Evolutionary conservation across 2,113 vertebrate species (phyloP).

Genomic region (Protobothrops mucrosquamatus): DNA sequence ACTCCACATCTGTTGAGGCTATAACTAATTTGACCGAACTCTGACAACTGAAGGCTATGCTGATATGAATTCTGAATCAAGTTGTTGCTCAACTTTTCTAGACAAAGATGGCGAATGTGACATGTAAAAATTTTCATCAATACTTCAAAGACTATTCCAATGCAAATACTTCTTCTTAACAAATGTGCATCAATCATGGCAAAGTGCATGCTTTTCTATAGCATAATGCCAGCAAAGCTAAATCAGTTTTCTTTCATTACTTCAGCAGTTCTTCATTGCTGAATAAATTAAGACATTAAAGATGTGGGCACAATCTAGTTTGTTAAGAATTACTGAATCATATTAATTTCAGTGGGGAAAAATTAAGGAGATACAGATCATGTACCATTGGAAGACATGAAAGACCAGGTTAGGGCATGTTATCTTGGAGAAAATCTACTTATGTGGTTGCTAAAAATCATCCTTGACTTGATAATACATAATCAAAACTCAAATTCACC

Average conservation of each 20-base stretch:
- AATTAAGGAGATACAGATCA: background rate
- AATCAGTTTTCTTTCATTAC: conserved; percentile 20
- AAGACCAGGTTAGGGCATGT: background rate
- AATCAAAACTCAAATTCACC: background rate
- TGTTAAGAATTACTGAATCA: background rate
- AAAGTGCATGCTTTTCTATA: background rate
- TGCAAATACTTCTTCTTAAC: background rate
- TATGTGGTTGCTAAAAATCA: background rate
- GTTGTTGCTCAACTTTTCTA: background rate
- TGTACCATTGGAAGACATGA: background rate
- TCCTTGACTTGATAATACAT: background rate
- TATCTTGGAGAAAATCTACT: background rate
- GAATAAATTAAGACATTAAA: background rate
- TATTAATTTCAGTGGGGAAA: background rate
- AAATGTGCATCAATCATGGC: background rate
- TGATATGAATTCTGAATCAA: background rate
- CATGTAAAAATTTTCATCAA: background rate
- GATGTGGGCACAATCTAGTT: background rate
- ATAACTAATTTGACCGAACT: background rate
- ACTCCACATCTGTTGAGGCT: background rate
- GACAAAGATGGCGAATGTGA: background rate
- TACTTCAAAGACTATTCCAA: background rate
- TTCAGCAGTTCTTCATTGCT: background rate
- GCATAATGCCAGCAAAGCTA: background rate
- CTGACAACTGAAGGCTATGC: background rate